phyloP scores from a whole-genome alignment of 2,113 vertebrate genomes.

The Nestor notabilis region DNA sequence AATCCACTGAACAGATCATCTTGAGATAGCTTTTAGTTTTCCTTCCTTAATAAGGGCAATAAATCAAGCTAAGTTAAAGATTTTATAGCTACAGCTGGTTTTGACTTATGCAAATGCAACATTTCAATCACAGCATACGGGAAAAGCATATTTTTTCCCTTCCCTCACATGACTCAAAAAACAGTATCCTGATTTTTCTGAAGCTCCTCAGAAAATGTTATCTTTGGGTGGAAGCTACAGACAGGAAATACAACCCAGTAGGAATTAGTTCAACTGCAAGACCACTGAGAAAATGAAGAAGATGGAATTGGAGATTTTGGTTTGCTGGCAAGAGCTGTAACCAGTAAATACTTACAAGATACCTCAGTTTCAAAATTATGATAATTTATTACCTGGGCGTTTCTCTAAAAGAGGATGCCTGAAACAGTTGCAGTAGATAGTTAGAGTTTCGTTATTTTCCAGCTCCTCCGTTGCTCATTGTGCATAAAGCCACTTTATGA shows the following conservation, averaged over 20 bases:
- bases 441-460: neutral
- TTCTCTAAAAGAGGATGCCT: neutral
- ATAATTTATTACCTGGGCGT: neutral
- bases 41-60: constrained; percentile 3
- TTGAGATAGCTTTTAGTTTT: constrained; percentile 26
- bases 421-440: neutral
- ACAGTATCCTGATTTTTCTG: neutral
- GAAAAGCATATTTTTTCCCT: constrained; percentile 22
- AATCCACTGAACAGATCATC: neutral
- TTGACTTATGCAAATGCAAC: constrained; percentile 61
- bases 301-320: neutral
- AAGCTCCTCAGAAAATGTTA: neutral
- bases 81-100: constrained; percentile 60
- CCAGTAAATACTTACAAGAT: neutral
- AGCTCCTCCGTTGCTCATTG: neutral
- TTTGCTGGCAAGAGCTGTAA: neutral
- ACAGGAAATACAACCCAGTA: neutral
- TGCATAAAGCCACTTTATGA: neutral
- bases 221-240: neutral
- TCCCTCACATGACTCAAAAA: constrained; percentile 21
- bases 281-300: neutral
- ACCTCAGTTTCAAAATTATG: neutral
- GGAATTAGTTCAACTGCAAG: neutral
- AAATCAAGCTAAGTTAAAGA: constrained; percentile 59
- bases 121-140: constrained; percentile 58